Evolutionary conservation across 2,888 invertebrate species (phyloP).

Genomic region (Eupeodes latifasciatus): DNA sequence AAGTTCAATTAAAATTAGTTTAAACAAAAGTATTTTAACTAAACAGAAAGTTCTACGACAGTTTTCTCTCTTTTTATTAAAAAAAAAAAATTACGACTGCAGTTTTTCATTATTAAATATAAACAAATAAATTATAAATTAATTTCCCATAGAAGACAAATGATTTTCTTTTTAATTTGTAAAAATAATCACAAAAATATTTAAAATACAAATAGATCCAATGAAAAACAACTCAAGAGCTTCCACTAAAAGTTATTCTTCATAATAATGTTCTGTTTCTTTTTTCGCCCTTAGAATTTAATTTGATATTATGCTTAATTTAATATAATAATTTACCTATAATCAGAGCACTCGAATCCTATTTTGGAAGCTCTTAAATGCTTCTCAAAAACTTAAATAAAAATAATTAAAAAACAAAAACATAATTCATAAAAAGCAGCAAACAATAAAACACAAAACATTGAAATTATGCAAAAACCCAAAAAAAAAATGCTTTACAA

Average conservation of each 20-base stretch:
- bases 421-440: conserved; percentile 32
- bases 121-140: conserved; percentile 36
- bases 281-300: conserved; percentile 39
- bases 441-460: conserved; percentile 41
- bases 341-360: conserved; percentile 33
- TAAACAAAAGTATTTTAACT: conserved; percentile 32
- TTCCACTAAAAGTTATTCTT: conserved; percentile 67
- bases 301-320: conserved; percentile 35
- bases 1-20: conserved; percentile 13
- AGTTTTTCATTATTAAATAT: conserved; percentile 43
- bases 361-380: conserved; percentile 65
- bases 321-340: conserved; percentile 15
- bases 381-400: conserved; percentile 44
- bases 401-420: conserved; percentile 16
- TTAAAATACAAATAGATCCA: conserved; percentile 22
- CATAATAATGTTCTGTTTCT: conserved; percentile 50
- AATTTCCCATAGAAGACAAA: conserved; percentile 41
- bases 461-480: conserved; percentile 53
- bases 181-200: conserved; percentile 43
- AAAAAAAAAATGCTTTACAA: conserved; percentile 58
- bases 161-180: conserved; percentile 37
- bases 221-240: conserved; percentile 71
- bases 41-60: conserved; percentile 31
- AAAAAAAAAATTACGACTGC: conserved; percentile 50
- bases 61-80: conserved; percentile 1